These are phyloP conservation scores for Gymnosoma rotundatum DNA, from an alignment of 2,888 invertebrate genomes.

Conservation along the genomic window DNA sequence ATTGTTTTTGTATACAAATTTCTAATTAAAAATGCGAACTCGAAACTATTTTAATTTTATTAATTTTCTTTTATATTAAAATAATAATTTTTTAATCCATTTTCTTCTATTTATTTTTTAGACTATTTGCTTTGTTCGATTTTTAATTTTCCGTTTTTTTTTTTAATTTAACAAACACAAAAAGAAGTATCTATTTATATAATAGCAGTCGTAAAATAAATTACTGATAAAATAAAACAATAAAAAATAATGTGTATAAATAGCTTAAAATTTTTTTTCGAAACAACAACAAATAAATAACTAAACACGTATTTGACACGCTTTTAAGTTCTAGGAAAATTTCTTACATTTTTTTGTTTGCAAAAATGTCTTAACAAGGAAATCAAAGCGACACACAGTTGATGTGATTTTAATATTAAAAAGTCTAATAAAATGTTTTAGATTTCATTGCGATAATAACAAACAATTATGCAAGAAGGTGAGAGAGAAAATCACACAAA, in stretches of 20 bases:
- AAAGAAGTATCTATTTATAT: no score
- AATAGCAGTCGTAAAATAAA: no score
- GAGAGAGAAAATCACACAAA: no score
- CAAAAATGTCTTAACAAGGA: conserved; percentile 61
- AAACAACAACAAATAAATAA: conserved; percentile 49
- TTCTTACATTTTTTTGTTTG: conserved; percentile 17
- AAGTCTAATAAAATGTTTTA: conserved; percentile 21
- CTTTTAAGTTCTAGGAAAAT: conserved; percentile 68
- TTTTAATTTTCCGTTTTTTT: no score
- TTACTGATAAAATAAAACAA: conserved; percentile 3
- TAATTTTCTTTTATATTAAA: no score
- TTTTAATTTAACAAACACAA: no score
- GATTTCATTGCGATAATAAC: neutral
- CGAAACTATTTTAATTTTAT: no score
- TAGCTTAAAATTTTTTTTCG: neutral
- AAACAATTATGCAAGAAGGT: neutral
- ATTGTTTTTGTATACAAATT: no score
- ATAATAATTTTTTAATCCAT: no score
- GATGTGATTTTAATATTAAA: conserved; percentile 68
- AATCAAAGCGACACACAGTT: conserved; percentile 64
- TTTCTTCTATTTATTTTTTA: no score
- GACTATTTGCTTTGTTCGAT: no score
- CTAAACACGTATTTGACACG: conserved; percentile 70
- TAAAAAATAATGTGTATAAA: conserved; percentile 12
- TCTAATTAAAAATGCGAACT: no score